These are phyloP conservation scores for Tapirus indicus DNA, from an alignment of 2,797 vertebrate genomes.

Conservation along the genomic window DNA sequence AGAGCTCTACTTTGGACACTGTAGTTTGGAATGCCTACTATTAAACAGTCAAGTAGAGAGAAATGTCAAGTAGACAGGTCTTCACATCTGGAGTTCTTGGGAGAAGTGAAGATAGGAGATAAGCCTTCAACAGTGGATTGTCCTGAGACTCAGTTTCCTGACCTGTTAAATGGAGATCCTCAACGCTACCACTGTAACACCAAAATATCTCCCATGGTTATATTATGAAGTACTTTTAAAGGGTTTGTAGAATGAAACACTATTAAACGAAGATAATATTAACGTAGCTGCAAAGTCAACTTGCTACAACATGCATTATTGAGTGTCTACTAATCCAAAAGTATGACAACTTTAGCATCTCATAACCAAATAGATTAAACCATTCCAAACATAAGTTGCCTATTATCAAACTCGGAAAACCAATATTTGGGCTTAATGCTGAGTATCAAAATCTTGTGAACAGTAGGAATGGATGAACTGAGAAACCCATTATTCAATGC, in stretches of 20 bases:
- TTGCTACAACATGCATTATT: not conserved
- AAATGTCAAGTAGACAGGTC: not conserved
- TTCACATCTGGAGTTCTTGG: not conserved
- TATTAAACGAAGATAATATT: not conserved
- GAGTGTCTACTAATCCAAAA: not conserved
- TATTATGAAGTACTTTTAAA: not conserved
- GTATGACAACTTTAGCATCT: not conserved
- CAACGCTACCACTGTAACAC: not conserved
- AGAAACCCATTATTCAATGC: not conserved
- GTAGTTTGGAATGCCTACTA: not conserved
- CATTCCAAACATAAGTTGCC: not conserved
- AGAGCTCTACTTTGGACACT: not conserved
- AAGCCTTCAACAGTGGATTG: not conserved
- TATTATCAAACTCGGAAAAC: slow-evolving; percentile 13
- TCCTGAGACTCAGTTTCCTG: not conserved
- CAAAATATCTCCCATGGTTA: not conserved
- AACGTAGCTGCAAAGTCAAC: slow-evolving; percentile 9
- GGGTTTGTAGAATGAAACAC: not conserved
- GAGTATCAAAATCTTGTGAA: not conserved
- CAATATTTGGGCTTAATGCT: slow-evolving; percentile 1
- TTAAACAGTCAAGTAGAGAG: not conserved
- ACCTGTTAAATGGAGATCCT: not conserved
- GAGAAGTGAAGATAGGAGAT: not conserved
- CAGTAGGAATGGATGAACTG: not conserved
- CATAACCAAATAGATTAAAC: not conserved